Conservation (phyloP, 1,140 invertebrate species). For the Anagrus nilaparvatae region DNA sequence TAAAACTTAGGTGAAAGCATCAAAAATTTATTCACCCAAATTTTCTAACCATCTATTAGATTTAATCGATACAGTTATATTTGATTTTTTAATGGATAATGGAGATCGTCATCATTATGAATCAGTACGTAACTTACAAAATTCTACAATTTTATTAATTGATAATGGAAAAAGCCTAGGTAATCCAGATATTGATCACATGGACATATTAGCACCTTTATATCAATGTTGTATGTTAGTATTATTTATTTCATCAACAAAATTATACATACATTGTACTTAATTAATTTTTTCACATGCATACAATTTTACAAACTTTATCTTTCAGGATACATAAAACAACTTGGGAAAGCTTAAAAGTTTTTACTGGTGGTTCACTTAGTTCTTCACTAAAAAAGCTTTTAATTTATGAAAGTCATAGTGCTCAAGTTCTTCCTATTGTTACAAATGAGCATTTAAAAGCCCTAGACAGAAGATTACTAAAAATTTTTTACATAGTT, state of each 20-base stretch:
- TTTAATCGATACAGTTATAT: constrained; percentile 76
- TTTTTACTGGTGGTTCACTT: constrained; percentile 56
- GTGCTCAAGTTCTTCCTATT: constrained; percentile 44
- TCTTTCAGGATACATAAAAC: constrained; percentile 54
- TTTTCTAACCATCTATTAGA: constrained; percentile 61
- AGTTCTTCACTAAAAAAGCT: constrained; percentile 44
- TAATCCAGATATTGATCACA: constrained; percentile 71
- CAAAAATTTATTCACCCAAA: constrained; percentile 33
- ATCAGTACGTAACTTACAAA: constrained; percentile 48
- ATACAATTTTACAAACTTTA: constrained; percentile 16
- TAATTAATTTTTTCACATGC: constrained; percentile 11
- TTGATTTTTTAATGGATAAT: constrained; percentile 92
- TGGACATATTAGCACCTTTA: constrained; percentile 78
- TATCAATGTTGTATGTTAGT: constrained; percentile 86
- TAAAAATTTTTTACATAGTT: constrained; percentile 61
- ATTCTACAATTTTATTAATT: constrained; percentile 67
- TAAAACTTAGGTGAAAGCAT: constrained; percentile 30
- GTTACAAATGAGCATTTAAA: constrained; percentile 62
- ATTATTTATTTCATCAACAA: constrained; percentile 16
- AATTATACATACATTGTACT: constrained; percentile 13
- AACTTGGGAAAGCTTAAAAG: constrained; percentile 58
- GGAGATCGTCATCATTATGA: constrained; percentile 91
- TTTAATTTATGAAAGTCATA: constrained; percentile 41
- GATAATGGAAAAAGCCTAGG: constrained; percentile 93
- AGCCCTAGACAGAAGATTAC: constrained; percentile 69